These are phyloP conservation scores for Eupithecia centaureata DNA, from an alignment of 2,888 invertebrate species.

Conservation along the genomic window DNA sequence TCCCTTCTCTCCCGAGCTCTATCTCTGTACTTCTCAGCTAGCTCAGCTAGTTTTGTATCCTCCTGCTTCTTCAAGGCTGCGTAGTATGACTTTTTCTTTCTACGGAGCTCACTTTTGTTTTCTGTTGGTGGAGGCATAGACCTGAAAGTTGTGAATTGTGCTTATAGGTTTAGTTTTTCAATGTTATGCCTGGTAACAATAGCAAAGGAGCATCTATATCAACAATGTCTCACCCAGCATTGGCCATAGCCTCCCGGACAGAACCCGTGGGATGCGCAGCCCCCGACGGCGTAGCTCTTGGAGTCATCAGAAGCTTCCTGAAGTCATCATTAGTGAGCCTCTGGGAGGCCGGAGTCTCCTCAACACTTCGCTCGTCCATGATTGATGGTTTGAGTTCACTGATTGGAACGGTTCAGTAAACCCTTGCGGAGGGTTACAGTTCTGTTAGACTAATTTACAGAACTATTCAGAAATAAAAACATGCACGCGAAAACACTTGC, in stretches of 20 bases:
- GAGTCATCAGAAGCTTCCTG: constrained; percentile 97
- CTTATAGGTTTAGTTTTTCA: not conserved
- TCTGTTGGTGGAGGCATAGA: constrained; percentile 84
- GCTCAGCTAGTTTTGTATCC: constrained; percentile 96
- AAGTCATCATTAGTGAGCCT: constrained; percentile 98
- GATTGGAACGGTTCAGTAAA: not conserved
- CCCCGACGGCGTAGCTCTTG: constrained; percentile 88
- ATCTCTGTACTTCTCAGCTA: constrained; percentile 96
- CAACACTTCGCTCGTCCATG: constrained; percentile 81
- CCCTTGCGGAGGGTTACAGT: not conserved
- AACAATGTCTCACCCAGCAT: constrained; percentile 74
- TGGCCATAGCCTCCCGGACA: constrained; percentile 88
- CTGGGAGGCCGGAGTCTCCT: constrained; percentile 88
- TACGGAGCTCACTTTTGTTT: constrained; percentile 92
- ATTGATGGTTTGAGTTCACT: constrained; percentile 41
- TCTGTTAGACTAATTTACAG: not conserved
- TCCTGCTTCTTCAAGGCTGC: constrained; percentile 97
- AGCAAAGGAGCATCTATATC: not conserved
- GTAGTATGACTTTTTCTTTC: constrained; percentile 97
- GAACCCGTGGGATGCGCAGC: constrained; percentile 83
- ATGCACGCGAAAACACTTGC: not conserved
- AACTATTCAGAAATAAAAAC: not conserved
- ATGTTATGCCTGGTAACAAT: too few relatives aligned
- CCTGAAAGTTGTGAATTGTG: constrained; percentile 49
- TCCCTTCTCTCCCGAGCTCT: constrained; percentile 95